Percentiles rank a stretch among this genome's conserved stretches.
Evolutionary conservation across 1,140 invertebrate species (phyloP).

Genomic region (Anthonomus grandis): DNA sequence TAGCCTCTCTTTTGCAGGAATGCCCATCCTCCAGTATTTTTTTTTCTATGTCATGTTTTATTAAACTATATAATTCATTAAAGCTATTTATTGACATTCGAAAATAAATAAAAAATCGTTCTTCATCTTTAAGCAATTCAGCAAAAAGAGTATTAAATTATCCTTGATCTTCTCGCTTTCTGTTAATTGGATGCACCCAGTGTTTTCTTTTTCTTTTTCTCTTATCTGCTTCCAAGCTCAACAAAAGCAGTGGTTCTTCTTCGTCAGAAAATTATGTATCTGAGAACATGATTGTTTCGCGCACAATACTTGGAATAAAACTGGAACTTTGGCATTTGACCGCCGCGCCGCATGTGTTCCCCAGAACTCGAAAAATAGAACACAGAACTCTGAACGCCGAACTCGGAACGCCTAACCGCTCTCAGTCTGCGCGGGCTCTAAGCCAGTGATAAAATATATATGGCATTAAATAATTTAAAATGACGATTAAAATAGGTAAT

Average conservation of each 20-base stretch:
- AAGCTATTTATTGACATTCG: constrained; percentile 9
- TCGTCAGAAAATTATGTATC: constrained; percentile 5
- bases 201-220: constrained; percentile 7
- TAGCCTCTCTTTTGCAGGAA: constrained; percentile 6
- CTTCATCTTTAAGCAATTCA: constrained; percentile 8
- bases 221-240: background rate
- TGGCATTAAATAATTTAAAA: too few species aligned
- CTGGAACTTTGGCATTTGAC: constrained; percentile 6
- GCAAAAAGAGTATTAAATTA: constrained; percentile 3
- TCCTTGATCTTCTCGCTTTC: constrained; percentile 7
- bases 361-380: constrained; percentile 1
- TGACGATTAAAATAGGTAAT: too few species aligned
- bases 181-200: constrained; percentile 6
- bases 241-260: constrained; percentile 13
- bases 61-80: constrained; percentile 8
- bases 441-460: too few species aligned
- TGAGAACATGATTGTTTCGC: constrained; percentile 4
- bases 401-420: constrained; percentile 5
- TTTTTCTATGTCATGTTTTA: constrained; percentile 8
- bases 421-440: constrained; percentile 7
- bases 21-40: background rate
- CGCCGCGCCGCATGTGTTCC: constrained; percentile 2
- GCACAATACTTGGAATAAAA: constrained; percentile 9
- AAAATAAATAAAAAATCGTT: constrained; percentile 11
- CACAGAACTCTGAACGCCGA: constrained; percentile 3